Percentiles rank a stretch among this genome's conserved stretches.
Conservation (phyloP, 2,888 invertebrate genomes). For the Aphidoletes aphidimyza region DNA sequence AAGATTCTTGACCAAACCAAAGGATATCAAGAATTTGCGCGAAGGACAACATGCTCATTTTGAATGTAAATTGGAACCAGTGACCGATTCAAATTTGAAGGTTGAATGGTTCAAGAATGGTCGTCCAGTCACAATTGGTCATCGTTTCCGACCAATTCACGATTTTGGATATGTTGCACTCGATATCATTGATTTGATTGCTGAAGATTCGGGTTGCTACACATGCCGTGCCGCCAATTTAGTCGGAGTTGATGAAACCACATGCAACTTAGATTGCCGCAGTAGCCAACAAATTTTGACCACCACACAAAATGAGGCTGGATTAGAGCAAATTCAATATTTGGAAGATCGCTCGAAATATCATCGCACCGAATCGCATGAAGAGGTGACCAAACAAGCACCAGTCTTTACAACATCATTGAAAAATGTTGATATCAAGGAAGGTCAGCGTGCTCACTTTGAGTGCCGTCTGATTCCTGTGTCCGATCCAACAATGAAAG, state of each 20-base stretch:
- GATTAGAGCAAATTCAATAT: slow-evolving; percentile 88
- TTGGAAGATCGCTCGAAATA: slow-evolving; percentile 86
- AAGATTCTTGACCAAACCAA: slow-evolving; percentile 86
- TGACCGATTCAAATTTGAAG: slow-evolving; percentile 94
- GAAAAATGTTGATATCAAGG: slow-evolving; percentile 91
- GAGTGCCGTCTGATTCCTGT: slow-evolving; percentile 94
- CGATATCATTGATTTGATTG: slow-evolving; percentile 94
- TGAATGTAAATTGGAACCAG: slow-evolving; percentile 96
- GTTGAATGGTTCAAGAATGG: slow-evolving; percentile 98
- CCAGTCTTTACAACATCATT: slow-evolving; percentile 93
- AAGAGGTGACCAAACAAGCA: slow-evolving; percentile 88
- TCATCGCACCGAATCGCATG: slow-evolving; percentile 77
- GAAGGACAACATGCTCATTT: slow-evolving; percentile 96
- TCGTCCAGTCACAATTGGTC: slow-evolving; percentile 91
- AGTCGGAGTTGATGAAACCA: slow-evolving; percentile 88
- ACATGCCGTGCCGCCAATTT: slow-evolving; percentile 93
- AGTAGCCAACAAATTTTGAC: slow-evolving; percentile 85
- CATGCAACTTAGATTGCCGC: slow-evolving; percentile 77
- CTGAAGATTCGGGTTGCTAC: slow-evolving; percentile 94
- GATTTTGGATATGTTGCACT: slow-evolving; percentile 99
- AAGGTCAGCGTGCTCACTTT: slow-evolving; percentile 94
- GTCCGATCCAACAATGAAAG: slow-evolving; percentile 91
- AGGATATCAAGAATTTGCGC: slow-evolving; percentile 83
- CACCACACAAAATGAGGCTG: slow-evolving; percentile 86
- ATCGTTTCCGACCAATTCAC: slow-evolving; percentile 94